Percentiles rank a stretch among this genome's conserved stretches.
Evolutionary conservation across 2,797 vertebrate genomes (phyloP).

Genomic region (Cuculus canorus): DNA sequence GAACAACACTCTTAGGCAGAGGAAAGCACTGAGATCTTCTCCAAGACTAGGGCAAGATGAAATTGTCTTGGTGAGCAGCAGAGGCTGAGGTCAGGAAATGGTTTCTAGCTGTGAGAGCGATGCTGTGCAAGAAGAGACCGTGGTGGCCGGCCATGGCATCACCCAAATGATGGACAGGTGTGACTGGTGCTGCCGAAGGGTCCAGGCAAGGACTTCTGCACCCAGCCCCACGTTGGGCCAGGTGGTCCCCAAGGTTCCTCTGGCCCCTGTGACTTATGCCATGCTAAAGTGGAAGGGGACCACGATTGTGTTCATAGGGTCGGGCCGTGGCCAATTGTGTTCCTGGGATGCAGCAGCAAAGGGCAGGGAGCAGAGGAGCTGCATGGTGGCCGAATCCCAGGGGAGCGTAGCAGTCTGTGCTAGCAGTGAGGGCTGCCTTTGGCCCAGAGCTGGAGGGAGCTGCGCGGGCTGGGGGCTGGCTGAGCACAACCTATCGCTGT

Average conservation of each 20-base stretch:
- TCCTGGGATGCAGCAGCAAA: background rate
- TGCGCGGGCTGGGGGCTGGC: background rate
- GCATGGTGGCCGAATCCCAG: fast-evolving
- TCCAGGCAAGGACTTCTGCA: background rate
- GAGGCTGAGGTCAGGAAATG: background rate
- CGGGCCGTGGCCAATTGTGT: background rate
- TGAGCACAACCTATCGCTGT: background rate
- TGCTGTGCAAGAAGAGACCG: fast-evolving
- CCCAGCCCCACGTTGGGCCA: background rate
- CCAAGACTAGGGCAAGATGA: background rate
- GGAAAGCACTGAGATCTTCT: background rate
- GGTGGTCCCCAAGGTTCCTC: background rate
- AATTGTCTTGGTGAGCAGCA: background rate
- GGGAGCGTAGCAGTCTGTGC: fast-evolving
- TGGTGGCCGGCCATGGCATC: background rate
- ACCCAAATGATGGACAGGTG: fast-evolving
- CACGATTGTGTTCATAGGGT: background rate
- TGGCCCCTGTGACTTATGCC: fast-evolving
- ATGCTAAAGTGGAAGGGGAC: background rate
- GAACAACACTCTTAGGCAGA: background rate
- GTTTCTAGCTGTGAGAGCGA: background rate
- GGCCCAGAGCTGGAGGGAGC: conserved; percentile 10
- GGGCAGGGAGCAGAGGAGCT: background rate
- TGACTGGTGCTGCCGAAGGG: background rate
- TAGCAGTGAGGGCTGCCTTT: conserved; percentile 1